phyloP scores from a whole-genome alignment of 2,113 vertebrate genomes.

The Xenopus laevis region DNA sequence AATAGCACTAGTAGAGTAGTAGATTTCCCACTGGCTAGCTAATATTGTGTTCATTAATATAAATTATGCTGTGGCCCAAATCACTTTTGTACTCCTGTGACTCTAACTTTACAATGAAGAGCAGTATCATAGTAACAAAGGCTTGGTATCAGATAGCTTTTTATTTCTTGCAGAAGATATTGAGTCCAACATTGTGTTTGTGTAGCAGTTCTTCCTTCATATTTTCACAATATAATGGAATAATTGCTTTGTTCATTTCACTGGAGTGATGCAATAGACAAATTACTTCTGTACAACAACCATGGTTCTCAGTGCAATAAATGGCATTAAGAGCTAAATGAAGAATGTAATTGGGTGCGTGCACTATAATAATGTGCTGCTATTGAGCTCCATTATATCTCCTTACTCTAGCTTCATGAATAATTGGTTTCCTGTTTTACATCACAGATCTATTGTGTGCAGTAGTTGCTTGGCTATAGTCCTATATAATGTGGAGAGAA shows the following conservation, averaged over 20 bases:
- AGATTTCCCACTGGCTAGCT: too few species aligned
- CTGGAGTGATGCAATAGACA: not conserved
- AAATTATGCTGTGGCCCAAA: too few species aligned
- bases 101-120: too few species aligned
- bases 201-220: too few species aligned
- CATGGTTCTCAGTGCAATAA: not conserved
- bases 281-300: not conserved
- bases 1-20: too few species aligned
- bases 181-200: too few species aligned
- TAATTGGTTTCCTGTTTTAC: not conserved
- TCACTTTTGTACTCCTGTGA: too few species aligned
- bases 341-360: conserved; percentile 21
- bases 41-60: too few species aligned
- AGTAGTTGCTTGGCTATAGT: conserved; percentile 1
- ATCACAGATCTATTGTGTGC: not conserved
- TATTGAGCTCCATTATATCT: conserved; percentile 14
- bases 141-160: too few species aligned
- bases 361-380: conserved; percentile 7
- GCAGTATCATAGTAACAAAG: too few species aligned
- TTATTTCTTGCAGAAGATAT: too few species aligned
- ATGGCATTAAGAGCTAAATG: not conserved
- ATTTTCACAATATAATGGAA: not conserved
- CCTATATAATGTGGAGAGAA: conserved; percentile 2
- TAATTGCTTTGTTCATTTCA: conserved; percentile 14
- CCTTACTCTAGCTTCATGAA: conserved; percentile 8